These are phyloP conservation scores for Agrotis exclamationis DNA, from an alignment of 2,888 invertebrate genomes.

Conservation along the genomic window DNA sequence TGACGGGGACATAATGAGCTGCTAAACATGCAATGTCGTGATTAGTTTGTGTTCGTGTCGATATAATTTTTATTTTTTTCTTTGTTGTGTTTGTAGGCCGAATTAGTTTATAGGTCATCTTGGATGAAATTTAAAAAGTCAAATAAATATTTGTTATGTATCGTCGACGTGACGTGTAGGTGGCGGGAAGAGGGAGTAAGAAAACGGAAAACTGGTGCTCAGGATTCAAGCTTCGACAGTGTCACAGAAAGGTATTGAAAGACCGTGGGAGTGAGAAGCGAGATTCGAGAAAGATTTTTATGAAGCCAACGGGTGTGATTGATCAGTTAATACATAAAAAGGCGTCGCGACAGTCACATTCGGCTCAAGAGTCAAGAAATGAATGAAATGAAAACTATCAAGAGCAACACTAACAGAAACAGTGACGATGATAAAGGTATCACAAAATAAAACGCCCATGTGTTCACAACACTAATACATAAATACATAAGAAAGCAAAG, in stretches of 20 bases:
- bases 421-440: conserved; percentile 91
- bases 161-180: conserved; percentile 80
- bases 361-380: conserved; percentile 86
- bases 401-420: conserved; percentile 90
- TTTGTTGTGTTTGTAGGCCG: conserved; percentile 82
- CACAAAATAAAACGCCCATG: conserved; percentile 91
- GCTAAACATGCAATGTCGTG: conserved; percentile 91
- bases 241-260: conserved; percentile 83
- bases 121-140: conserved; percentile 67
- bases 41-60: conserved; percentile 85
- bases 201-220: conserved; percentile 81
- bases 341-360: conserved; percentile 88
- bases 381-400: conserved; percentile 90
- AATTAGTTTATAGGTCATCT: conserved; percentile 72
- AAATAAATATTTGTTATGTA: conserved; percentile 67
- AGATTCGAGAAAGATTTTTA: conserved; percentile 80
- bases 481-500: conserved; percentile 83
- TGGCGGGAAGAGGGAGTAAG: conserved; percentile 75
- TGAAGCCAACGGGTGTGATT: conserved; percentile 84
- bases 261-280: conserved; percentile 86
- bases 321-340: conserved; percentile 78
- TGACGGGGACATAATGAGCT: conserved; percentile 89
- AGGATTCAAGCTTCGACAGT: conserved; percentile 86
- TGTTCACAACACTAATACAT: conserved; percentile 81
- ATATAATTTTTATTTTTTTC: conserved; percentile 69